Evolutionary conservation across 64 coral and sea anemone genomes (phyloP).

Genomic region (Montipora capricornis): DNA sequence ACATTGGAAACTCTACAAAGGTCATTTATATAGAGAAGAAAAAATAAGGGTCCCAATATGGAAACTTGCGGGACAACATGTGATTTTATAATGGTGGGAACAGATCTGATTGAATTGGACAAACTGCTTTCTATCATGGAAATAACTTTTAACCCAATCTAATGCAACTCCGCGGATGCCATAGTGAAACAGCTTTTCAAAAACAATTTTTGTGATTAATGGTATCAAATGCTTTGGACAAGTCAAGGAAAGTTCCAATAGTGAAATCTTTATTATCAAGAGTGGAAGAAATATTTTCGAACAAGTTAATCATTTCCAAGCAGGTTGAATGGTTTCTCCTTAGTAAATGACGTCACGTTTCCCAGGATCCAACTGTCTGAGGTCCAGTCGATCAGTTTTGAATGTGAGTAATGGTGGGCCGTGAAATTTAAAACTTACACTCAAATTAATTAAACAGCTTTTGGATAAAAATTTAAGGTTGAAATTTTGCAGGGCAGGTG

Average conservation of each 20-base stretch:
- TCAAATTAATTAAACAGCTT: too few species aligned
- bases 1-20: neutral
- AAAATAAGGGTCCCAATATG: neutral
- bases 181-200: neutral
- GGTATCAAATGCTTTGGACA: conserved; percentile 1
- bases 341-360: too few species aligned
- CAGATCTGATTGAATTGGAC: neutral
- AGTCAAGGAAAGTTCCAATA: neutral
- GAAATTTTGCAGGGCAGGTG: too few species aligned
- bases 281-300: neutral
- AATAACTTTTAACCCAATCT: neutral
- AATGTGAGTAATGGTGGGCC: too few species aligned
- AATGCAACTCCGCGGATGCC: neutral
- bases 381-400: too few species aligned
- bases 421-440: too few species aligned
- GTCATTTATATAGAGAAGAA: neutral
- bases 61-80: neutral
- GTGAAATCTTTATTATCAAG: conserved; percentile 7
- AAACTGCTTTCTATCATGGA: neutral
- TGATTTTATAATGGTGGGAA: neutral
- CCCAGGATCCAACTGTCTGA: too few species aligned
- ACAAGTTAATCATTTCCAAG: neutral
- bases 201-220: neutral
- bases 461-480: too few species aligned
- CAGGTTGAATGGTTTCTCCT: neutral